These are phyloP conservation scores for Chrysaora quinquecirrha DNA, from an alignment of 30 jellyfish, hydroid and myxozoan species.

Conservation along the genomic window DNA sequence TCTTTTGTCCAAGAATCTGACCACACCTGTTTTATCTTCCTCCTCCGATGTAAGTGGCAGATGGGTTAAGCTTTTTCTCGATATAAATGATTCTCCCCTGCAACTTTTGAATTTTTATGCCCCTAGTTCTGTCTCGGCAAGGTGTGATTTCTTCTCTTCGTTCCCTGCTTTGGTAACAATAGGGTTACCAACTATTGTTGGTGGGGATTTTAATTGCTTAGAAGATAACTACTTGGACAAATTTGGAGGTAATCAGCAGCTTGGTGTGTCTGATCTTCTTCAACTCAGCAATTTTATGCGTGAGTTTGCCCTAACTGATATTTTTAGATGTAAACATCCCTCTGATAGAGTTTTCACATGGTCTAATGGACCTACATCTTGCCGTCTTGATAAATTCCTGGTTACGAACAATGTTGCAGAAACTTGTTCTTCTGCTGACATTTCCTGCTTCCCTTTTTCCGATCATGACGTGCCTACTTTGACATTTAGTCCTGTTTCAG, in stretches of 20 bases:
- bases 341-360: background rate
- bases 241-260: background rate
- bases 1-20: background rate
- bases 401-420: too few species aligned
- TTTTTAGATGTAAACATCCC: background rate
- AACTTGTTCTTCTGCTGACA: too few species aligned
- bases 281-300: background rate
- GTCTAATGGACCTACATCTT: too few species aligned
- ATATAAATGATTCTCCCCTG: background rate
- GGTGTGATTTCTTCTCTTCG: background rate
- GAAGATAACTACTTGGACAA: constrained; percentile 3
- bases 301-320: background rate
- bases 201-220: background rate
- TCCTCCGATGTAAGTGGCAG: background rate
- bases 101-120: constrained; percentile 13
- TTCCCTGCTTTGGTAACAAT: background rate
- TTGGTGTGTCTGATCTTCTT: background rate
- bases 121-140: background rate
- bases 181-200: background rate
- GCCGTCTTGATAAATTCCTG: too few species aligned
- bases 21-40: too few species aligned
- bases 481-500: too few species aligned
- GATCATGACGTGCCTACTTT: too few species aligned
- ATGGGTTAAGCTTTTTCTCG: background rate
- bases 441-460: too few species aligned